A percentile compares a stretch with the other conserved stretches of the same genome.
Evolutionary conservation across 2,113 vertebrate species (phyloP).

Genomic region (Dryoscopus gambensis): DNA sequence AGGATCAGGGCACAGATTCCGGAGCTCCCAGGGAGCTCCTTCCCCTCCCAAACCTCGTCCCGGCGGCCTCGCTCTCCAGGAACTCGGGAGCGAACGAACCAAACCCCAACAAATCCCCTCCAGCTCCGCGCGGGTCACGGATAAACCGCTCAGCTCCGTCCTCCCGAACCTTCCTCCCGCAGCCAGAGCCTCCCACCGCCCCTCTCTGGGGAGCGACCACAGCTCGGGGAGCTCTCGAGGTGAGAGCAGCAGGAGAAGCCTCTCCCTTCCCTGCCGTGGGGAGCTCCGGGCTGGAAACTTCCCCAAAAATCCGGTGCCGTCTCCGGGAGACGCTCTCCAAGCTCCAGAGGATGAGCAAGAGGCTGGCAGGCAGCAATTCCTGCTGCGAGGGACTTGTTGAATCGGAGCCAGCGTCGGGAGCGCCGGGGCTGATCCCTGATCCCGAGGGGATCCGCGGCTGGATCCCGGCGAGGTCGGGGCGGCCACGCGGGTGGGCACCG

Average conservation of each 20-base stretch:
- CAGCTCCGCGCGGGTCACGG: rapidly evolving
- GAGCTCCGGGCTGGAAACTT: not conserved
- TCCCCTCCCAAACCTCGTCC: not conserved
- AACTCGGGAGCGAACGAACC: not conserved
- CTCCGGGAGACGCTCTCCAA: not conserved
- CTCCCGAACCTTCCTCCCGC: no score
- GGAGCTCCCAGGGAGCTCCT: not conserved
- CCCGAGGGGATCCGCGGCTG: not conserved
- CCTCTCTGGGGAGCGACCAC: not conserved
- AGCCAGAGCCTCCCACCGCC: not conserved
- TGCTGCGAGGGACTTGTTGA: not conserved
- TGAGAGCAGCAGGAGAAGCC: not conserved
- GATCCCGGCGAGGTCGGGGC: not conserved
- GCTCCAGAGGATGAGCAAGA: not conserved
- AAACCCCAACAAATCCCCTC: not conserved
- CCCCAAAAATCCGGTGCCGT: not conserved
- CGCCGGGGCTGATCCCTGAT: rapidly evolving
- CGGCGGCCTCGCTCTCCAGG: rapidly evolving
- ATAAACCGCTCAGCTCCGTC: rapidly evolving
- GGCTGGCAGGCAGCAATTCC: not conserved
- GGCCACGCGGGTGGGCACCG: not conserved
- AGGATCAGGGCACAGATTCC: not conserved
- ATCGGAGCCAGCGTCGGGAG: not conserved
- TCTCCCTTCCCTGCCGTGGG: not conserved
- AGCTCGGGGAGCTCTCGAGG: not conserved